These are phyloP conservation scores for Sphaerophoria taeniata DNA, from an alignment of 2,888 invertebrate species.

Conservation along the genomic window DNA sequence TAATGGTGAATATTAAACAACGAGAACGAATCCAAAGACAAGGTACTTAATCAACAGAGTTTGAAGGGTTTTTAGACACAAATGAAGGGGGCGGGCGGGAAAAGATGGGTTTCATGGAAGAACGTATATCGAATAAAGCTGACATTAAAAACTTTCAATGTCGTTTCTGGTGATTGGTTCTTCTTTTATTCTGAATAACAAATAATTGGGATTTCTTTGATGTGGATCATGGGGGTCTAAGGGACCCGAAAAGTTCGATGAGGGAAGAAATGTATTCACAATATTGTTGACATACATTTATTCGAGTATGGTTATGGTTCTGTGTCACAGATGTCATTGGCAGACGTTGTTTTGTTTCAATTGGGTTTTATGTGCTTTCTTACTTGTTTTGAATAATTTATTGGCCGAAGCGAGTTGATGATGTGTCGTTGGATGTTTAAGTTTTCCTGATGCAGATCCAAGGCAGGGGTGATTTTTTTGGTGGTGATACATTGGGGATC, in stretches of 20 bases:
- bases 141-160: conserved; percentile 71
- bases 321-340: conserved; percentile 68
- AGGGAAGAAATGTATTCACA: conserved; percentile 53
- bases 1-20: conserved; percentile 40
- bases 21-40: conserved; percentile 5
- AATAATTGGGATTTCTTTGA: conserved; percentile 3
- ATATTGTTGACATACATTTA: conserved; percentile 62
- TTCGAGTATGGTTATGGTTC: conserved; percentile 62
- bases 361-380: conserved; percentile 29
- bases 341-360: conserved; percentile 58
- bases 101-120: neutral
- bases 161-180: conserved; percentile 36
- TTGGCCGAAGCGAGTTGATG: conserved; percentile 62
- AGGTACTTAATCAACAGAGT: conserved; percentile 51
- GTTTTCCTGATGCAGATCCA: conserved; percentile 17
- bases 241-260: neutral
- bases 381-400: conserved; percentile 61
- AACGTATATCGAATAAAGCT: conserved; percentile 54
- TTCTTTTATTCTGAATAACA: conserved; percentile 5
- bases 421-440: conserved; percentile 56
- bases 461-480: neutral
- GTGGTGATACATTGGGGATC: no score
- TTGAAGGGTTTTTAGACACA: neutral
- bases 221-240: neutral
- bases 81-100: neutral